Percentiles rank a stretch among this genome's conserved stretches.
Evolutionary conservation across 2,888 invertebrate genomes (phyloP).

Genomic region (Machimus atricapillus): DNA sequence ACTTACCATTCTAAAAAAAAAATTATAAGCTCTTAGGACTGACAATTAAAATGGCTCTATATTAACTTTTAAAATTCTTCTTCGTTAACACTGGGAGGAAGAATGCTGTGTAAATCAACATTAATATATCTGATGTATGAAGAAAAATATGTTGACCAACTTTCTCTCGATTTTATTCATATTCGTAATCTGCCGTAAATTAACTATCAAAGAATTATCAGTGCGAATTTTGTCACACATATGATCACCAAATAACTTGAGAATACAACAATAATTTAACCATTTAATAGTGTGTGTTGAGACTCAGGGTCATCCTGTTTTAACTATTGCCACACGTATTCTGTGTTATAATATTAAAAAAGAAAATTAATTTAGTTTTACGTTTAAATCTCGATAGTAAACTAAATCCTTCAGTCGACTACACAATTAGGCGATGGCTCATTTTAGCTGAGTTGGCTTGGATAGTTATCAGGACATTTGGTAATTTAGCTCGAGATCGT

Average conservation of each 20-base stretch:
- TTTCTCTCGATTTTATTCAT: not conserved
- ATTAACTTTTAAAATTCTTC: not conserved
- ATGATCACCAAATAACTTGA: too few species aligned
- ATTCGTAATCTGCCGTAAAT: not conserved
- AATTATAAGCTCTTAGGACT: not conserved
- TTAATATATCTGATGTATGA: not conserved
- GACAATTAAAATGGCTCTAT: not conserved
- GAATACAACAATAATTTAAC: not conserved
- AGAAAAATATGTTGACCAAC: not conserved
- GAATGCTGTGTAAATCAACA: not conserved
- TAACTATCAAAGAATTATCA: not conserved
- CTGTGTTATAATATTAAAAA: too few species aligned
- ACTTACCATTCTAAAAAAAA: slow-evolving; percentile 2
- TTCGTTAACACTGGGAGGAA: not conserved
- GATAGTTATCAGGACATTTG: too few species aligned
- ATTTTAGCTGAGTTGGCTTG: not conserved
- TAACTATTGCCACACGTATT: too few species aligned
- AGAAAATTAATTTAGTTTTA: too few species aligned
- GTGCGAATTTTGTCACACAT: too few species aligned
- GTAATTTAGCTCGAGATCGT: not conserved
- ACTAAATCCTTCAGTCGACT: not conserved
- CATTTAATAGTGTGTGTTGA: not conserved
- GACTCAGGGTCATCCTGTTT: too few species aligned
- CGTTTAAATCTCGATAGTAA: not conserved
- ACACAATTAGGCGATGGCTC: not conserved